phyloP scores from a whole-genome alignment of 2,888 invertebrate species.

The Cephus rjabovi region DNA sequence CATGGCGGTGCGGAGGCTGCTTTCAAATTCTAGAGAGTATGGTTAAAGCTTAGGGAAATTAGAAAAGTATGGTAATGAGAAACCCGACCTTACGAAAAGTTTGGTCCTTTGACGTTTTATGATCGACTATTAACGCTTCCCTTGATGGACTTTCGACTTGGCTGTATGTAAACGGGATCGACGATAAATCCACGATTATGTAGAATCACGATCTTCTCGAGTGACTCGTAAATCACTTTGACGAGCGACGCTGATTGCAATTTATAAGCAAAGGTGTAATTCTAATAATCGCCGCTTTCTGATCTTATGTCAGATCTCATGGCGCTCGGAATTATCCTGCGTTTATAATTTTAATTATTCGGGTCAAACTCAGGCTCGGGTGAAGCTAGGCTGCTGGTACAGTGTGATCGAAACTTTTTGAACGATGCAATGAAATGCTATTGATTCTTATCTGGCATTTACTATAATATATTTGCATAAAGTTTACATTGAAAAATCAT shows the following conservation, averaged over 20 bases:
- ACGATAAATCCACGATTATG: not conserved
- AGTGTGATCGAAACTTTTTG: not conserved
- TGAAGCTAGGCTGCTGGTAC: not conserved
- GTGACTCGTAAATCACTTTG: not conserved
- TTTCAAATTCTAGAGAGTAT: not conserved
- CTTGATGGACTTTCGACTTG: not conserved
- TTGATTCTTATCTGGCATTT: not conserved
- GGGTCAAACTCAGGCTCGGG: not conserved
- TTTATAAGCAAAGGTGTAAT: not conserved
- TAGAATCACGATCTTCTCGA: not conserved
- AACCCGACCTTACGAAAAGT: not conserved
- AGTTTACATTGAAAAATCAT: no score
- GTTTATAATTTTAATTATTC: not conserved
- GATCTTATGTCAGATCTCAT: not conserved
- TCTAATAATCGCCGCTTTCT: not conserved
- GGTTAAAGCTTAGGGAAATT: not conserved
- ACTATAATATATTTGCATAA: no score
- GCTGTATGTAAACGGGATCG: not conserved
- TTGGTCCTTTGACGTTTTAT: not conserved
- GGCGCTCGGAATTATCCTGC: not conserved
- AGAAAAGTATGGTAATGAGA: constrained; percentile 6
- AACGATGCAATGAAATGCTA: no score
- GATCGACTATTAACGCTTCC: not conserved
- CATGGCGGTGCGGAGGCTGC: not conserved
- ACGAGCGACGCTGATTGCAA: not conserved